A percentile compares a stretch with the other conserved stretches of the same genome.
These are phyloP conservation scores for Papilio dardanus DNA, from an alignment of 1,140 invertebrate genomes.

Conservation along the genomic window DNA sequence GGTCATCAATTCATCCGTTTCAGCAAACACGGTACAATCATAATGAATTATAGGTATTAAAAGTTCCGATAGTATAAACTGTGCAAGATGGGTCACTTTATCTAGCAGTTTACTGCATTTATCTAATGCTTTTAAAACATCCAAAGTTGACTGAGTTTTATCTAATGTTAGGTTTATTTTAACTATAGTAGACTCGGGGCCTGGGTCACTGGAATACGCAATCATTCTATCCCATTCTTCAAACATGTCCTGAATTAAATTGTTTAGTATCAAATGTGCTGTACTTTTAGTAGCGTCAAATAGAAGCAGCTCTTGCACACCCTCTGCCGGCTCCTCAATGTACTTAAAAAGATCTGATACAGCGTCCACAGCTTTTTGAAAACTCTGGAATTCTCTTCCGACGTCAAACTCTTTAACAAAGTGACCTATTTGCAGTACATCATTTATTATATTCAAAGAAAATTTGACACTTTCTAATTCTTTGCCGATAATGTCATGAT, in stretches of 20 bases:
- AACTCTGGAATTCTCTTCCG: slow-evolving; percentile 73
- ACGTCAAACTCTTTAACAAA: slow-evolving; percentile 79
- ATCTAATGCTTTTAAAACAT: slow-evolving; percentile 80
- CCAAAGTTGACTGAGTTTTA: slow-evolving; percentile 58
- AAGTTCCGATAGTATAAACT: slow-evolving; percentile 81
- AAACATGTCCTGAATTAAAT: slow-evolving; percentile 74
- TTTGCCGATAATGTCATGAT: slow-evolving; percentile 81
- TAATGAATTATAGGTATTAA: slow-evolving; percentile 83
- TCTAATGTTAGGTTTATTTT: slow-evolving; percentile 68
- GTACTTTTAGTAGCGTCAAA: slow-evolving; percentile 76
- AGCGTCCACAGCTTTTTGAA: slow-evolving; percentile 75
- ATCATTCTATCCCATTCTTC: slow-evolving; percentile 80
- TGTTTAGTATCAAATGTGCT: slow-evolving; percentile 66
- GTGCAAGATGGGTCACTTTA: slow-evolving; percentile 80
- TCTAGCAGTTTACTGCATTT: slow-evolving; percentile 75
- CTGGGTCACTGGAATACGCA: slow-evolving; percentile 49
- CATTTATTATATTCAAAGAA: slow-evolving; percentile 79
- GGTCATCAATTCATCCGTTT: slow-evolving; percentile 71
- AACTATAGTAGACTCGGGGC: slow-evolving; percentile 56
- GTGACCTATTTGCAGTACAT: slow-evolving; percentile 81
- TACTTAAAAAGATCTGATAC: slow-evolving; percentile 78
- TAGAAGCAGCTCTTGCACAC: slow-evolving; percentile 80
- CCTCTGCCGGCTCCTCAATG: slow-evolving; percentile 75
- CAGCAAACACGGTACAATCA: slow-evolving; percentile 79
- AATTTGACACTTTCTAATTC: slow-evolving; percentile 82